These are phyloP conservation scores for Netelia inedita DNA, from an alignment of 2,888 invertebrate genomes.

Conservation along the genomic window DNA sequence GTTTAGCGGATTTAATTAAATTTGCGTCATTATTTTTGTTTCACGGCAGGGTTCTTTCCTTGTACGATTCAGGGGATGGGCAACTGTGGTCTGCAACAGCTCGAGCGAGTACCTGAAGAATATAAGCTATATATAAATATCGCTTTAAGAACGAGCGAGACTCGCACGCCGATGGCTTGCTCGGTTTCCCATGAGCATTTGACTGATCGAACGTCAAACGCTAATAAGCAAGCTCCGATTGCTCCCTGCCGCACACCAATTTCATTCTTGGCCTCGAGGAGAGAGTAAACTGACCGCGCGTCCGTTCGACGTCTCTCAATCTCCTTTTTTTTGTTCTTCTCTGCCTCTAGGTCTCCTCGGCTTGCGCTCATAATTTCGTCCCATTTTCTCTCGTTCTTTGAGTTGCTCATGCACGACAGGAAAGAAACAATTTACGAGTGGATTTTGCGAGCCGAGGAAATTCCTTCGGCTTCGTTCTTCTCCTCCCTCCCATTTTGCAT, in stretches of 20 bases:
- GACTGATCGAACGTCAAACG: slow-evolving; percentile 84
- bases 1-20: neutral
- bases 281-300: slow-evolving; percentile 56
- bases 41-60: neutral
- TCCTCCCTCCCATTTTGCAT: too few species aligned
- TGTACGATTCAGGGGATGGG: slow-evolving; percentile 44
- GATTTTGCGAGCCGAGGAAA: neutral
- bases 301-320: slow-evolving; percentile 66
- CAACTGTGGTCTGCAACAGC: slow-evolving; percentile 44
- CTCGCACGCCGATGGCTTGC: slow-evolving; percentile 64
- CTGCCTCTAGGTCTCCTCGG: neutral
- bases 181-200: slow-evolving; percentile 77
- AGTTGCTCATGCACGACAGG: slow-evolving; percentile 39
- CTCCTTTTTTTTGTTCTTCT: slow-evolving; percentile 28
- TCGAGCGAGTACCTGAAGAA: slow-evolving; percentile 52
- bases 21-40: neutral
- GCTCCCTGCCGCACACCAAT: slow-evolving; percentile 73
- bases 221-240: slow-evolving; percentile 84
- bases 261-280: slow-evolving; percentile 71
- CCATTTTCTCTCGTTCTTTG: slow-evolving; percentile 55
- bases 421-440: slow-evolving; percentile 35
- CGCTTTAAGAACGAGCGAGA: slow-evolving; percentile 35
- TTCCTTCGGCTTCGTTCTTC: too few species aligned
- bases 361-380: slow-evolving; percentile 61
- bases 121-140: slow-evolving; percentile 28